These are phyloP conservation scores for Pelecanoides urinatrix DNA, from an alignment of 2,113 vertebrate genomes.

Conservation along the genomic window DNA sequence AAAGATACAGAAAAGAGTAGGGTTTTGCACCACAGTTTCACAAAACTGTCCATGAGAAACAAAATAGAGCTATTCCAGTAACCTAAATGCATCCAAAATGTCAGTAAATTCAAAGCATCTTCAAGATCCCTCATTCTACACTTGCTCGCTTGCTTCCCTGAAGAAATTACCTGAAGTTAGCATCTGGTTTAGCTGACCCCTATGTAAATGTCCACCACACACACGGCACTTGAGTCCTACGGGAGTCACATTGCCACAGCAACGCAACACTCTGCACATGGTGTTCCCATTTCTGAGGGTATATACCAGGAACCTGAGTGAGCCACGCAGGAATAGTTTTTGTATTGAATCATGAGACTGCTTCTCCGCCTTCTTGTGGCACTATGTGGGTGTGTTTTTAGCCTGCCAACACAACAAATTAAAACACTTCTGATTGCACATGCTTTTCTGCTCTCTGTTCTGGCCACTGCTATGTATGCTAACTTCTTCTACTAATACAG, in stretches of 20 bases:
- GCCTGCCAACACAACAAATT: constrained; percentile 39
- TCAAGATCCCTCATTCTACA: neutral
- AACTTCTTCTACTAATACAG: neutral
- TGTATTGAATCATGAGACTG: neutral
- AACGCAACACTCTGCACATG: neutral
- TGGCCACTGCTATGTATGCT: neutral
- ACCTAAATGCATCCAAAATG: neutral
- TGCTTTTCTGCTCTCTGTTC: neutral
- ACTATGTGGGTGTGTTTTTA: constrained; percentile 17
- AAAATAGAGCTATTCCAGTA: neutral
- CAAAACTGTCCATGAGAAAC: neutral
- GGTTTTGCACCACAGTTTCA: neutral
- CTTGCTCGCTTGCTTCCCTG: neutral
- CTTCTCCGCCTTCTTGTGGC: neutral
- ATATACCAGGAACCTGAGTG: neutral
- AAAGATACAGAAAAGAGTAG: neutral
- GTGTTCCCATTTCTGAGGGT: neutral
- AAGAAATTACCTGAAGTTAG: neutral
- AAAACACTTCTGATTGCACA: constrained; percentile 24
- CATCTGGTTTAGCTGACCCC: neutral
- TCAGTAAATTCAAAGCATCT: neutral
- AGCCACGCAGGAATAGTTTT: neutral
- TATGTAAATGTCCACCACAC: neutral
- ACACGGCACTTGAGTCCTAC: neutral
- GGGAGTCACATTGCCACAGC: neutral